Percentiles rank a stretch among this genome's conserved stretches.
These are phyloP conservation scores for Triplophysa tibetana DNA, from an alignment of 2,113 vertebrate genomes.

Conservation along the genomic window DNA sequence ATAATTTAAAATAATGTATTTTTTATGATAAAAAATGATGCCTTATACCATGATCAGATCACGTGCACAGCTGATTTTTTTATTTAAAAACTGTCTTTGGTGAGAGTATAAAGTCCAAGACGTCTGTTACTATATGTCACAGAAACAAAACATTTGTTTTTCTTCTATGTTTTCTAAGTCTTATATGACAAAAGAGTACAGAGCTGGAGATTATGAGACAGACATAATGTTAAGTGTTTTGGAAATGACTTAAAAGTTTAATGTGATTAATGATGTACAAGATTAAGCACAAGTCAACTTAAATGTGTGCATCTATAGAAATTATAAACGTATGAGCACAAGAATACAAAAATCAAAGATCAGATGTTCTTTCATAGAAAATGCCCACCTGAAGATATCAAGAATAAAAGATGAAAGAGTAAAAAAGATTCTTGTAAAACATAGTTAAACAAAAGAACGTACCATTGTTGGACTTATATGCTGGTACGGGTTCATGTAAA, in stretches of 20 bases:
- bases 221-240: neutral
- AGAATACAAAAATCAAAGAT: neutral
- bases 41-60: no score
- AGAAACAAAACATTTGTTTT: no score
- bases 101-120: no score
- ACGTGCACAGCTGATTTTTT: no score
- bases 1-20: no score
- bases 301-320: neutral
- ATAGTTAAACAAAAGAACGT: slow-evolving; percentile 37
- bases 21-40: no score
- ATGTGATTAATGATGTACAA: neutral
- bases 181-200: no score
- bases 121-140: no score
- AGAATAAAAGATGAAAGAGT: slow-evolving; percentile 39
- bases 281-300: neutral
- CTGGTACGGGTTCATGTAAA: slow-evolving; percentile 20
- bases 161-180: no score
- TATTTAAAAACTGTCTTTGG: no score
- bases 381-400: slow-evolving; percentile 44
- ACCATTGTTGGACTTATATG: slow-evolving; percentile 34
- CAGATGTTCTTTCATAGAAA: neutral
- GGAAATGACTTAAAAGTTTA: neutral
- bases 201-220: neutral
- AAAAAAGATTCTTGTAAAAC: slow-evolving; percentile 57
- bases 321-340: neutral